Base-by-base conservation (phyloP, 2,113 vertebrate species). In the Mesitornis unicolor region DNA sequence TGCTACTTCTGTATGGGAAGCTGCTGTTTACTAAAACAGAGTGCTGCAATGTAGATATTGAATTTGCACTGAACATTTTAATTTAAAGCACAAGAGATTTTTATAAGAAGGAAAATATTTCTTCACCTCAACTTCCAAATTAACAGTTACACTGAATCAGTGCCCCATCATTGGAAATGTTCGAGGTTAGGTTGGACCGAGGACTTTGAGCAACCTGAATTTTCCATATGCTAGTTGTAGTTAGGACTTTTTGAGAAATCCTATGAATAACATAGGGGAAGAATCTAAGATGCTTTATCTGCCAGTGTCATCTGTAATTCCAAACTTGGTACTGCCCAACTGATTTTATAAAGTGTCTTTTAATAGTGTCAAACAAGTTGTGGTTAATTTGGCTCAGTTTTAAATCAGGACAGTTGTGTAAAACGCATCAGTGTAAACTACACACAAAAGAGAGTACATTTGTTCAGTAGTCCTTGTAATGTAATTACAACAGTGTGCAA, bases 81-180 rank as follows among this genome's bases (percentile, higher is more conserved):
- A 50, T 87, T 93, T 64, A 53, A 50, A 68, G 50, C 75, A 82
- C 35, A 51, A 16, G 13, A 40, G 60, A 20, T 82, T 95, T n/a
- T 91, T 61, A 10, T 36, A 63, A 84, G 60, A 54, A 40, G 59
- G 74, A 93, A 89, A 85, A 70, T 33, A 71, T 48, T n/a, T 85
- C 33, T 36, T 59, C 29, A 5, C 40, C 6, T 65, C 42, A 48
- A 0, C 28, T 89, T 84, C 75, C 54, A 90, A 36, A 70, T 63
- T 20, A 48, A 70, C 71, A 64, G 81, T 75, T 68, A 28, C 26
- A 5, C 38, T 70, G 45, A 29, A 4, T n/a, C 18, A 33, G 0
- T 6, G 2, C 24, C n/a, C 7, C 1, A 0, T 43, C 3, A 1
- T 0, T 48, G 40, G 53, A 29, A 60, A 43, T 14, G 20, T 14